Evolutionary conservation across 2,888 invertebrate species (phyloP), one percentile per base, ranked within the genome.

Genomic region (Netelia fuscicornis): DNA sequence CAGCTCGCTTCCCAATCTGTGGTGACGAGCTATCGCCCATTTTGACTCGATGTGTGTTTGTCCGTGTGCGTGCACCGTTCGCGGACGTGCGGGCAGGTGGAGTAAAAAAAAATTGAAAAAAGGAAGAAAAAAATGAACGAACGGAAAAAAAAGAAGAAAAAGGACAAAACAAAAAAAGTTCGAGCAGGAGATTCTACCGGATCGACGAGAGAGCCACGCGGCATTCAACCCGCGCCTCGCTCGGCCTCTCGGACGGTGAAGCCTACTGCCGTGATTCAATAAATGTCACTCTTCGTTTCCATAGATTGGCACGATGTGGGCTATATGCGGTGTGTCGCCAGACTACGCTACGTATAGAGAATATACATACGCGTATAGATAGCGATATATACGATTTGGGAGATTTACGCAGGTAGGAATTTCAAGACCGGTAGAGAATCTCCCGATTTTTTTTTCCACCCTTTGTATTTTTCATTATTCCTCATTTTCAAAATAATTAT

Each of bases 241-340:
- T 86, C 85, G 84, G 83, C 9, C 30, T 62, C 86, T 87, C 82
- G 85, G 86, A 84, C 86, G 78, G 67, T 87, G 84, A 86, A 88
- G 86, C 86, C 82, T 56, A 62, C 75, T 87, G 85, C 76, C 84
- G 88, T 89, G 87, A 90, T 90, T 91, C 90, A 89, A 91, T 91
- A 90, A 90, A 90, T 86, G 89, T 91, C 90, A 89, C 86, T 91
- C 88, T 78, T 86, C 83, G 78, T 88, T 85, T 83, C 76, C 78
- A 81, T 85, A 86, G 88, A 89, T 86, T 89, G 89, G 87, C 89
- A 87, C 86, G 80, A 70, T 79, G 79, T 70, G 79, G 80, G 58
- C 56, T 60, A 60, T 70, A 54, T 71, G 56, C 30, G 62, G 62
- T 25, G 17, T 54, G 54, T 64, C 52, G 37, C 62, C 62, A 2